These are phyloP conservation scores for Zygothrica quintamaculata DNA, from an alignment of 2,888 invertebrate genomes.

Conservation along the genomic window DNA sequence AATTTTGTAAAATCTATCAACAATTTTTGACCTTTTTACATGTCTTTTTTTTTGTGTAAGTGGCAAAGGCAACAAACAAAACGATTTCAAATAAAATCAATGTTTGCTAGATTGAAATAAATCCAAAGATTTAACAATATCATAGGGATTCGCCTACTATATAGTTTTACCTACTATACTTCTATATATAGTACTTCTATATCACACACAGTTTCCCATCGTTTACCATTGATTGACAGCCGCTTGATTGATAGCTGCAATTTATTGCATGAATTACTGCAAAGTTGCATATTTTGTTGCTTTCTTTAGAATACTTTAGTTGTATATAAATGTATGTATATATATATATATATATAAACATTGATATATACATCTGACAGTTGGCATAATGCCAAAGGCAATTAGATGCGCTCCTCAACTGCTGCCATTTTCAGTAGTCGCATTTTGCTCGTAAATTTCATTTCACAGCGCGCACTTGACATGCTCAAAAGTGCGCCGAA, in stretches of 20 bases:
- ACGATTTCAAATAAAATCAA: no score
- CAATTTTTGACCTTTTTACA: not conserved
- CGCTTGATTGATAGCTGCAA: slow-evolving; percentile 49
- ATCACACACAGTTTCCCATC: slow-evolving; percentile 2
- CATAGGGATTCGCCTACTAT: no score
- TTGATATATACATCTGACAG: slow-evolving; percentile 30
- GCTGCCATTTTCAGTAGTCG: slow-evolving; percentile 23
- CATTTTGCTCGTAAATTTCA: slow-evolving; percentile 56
- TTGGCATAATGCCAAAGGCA: slow-evolving; percentile 70
- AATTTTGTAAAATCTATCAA: not conserved
- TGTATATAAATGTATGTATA: slow-evolving; percentile 14
- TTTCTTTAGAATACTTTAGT: slow-evolving; percentile 13
- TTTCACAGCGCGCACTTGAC: slow-evolving; percentile 55
- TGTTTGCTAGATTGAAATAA: no score
- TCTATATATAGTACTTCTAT: no score
- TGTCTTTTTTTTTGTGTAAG: not conserved
- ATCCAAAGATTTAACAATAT: no score
- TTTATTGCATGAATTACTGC: slow-evolving; percentile 36
- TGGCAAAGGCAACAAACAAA: no score
- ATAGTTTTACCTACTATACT: no score
- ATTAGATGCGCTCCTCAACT: slow-evolving; percentile 59
- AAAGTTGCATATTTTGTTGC: slow-evolving; percentile 3
- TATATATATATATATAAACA: not conserved
- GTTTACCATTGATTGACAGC: slow-evolving; percentile 51
- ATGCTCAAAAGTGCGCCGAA: slow-evolving; percentile 35